phyloP scores from a whole-genome alignment of 2,797 vertebrate genomes.

The Neopelma chrysocephalum region DNA sequence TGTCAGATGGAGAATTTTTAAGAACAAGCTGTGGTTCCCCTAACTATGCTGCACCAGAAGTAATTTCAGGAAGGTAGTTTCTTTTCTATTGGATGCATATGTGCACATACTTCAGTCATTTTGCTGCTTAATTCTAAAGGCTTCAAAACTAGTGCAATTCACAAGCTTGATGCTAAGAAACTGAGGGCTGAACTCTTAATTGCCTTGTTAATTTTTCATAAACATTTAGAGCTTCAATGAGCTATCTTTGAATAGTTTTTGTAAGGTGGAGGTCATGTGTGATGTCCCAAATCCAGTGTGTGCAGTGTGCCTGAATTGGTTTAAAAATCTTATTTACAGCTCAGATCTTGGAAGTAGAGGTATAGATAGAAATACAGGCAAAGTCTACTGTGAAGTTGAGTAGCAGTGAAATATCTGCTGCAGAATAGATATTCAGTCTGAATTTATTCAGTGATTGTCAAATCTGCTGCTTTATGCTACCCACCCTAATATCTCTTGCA shows the following conservation, averaged over 20 bases:
- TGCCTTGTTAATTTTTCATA: not conserved
- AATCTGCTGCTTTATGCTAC: not conserved
- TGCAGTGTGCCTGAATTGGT: not conserved
- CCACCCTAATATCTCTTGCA: not conserved
- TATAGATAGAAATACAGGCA: not conserved
- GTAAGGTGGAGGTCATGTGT: not conserved
- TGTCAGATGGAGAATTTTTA: slow-evolving; percentile 97
- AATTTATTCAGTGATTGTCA: not conserved
- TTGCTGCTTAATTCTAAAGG: not conserved
- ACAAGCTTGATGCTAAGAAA: not conserved
- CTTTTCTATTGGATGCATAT: slow-evolving; percentile 1
- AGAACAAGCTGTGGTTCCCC: slow-evolving; percentile 96
- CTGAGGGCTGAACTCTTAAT: not conserved
- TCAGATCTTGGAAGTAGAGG: not conserved
- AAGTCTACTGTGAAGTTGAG: not conserved
- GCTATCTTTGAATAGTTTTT: not conserved
- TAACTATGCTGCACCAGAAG: slow-evolving; percentile 96
- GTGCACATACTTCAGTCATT: not conserved
- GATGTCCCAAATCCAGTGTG: not conserved
- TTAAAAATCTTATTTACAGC: not conserved
- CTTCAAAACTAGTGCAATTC: not conserved
- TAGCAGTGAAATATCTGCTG: not conserved
- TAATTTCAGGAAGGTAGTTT: slow-evolving; percentile 94
- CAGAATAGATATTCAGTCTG: not conserved
- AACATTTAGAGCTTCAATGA: not conserved